Evolutionary conservation across 2,888 invertebrate genomes (phyloP), one percentile per base, ranked within the genome.

Genomic region (Xestia sexstrigata): DNA sequence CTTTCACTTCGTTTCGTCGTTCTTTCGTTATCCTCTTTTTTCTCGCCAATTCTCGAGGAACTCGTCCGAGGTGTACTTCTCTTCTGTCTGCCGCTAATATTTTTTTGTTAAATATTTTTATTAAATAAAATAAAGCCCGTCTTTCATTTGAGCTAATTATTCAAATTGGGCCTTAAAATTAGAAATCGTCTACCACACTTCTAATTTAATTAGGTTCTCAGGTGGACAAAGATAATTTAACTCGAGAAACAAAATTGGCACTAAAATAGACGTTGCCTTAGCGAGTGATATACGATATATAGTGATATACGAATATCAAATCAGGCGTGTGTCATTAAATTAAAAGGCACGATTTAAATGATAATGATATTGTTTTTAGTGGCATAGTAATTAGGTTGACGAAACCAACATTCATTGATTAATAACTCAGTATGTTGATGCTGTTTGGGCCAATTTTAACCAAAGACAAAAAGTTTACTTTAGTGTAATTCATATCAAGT

Each of bases 251-350:
- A 55, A 47, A 74, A 85, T 74, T 70, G 47, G 8, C 47, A 62
- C 55, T 86, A 71, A 58, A 74, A 66, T 83, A 20, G 9, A 58
- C 65, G 35, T 30, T 35, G 42, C 35, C 49, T 60, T 69, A 69
- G 70, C 52, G 23, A 65, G 71, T 49, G 13, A 81, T 76, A n/a
- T n/a, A n/a, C n/a, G n/a, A n/a, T n/a, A n/a, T n/a, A n/a, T n/a
- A n/a, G n/a, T n/a, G n/a, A n/a, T 63, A 70, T 26, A 76, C 62
- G 45, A 49, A 67, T 60, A 52, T 58, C 45, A 70, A 82, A 73
- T 73, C 13, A 55, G 58, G 47, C 58, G 42, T 26, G 42, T 63
- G 23, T 63, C 4, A 30, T 58, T 72, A 70, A 55, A 65, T 26
- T 78, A 71, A 20, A 74, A 68, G 9, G 39, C 35, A 49, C 35